These are phyloP conservation scores for Fistularia tabacaria DNA, from an alignment of 2,797 vertebrate species.

Conservation along the genomic window DNA sequence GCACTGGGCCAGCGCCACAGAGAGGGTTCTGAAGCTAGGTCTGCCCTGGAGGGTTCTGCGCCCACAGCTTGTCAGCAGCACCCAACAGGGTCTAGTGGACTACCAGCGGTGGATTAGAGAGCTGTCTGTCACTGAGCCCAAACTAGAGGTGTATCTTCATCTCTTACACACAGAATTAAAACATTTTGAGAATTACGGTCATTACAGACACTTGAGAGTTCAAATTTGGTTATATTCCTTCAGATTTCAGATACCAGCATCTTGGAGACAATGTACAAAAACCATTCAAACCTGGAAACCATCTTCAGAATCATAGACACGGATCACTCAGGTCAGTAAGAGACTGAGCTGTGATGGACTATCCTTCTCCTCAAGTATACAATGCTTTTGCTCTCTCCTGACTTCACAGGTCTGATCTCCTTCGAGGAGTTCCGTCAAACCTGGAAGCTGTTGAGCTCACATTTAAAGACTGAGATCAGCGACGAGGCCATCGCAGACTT, in stretches of 20 bases:
- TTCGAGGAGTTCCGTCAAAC: conserved; percentile 90
- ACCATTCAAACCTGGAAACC: conserved; percentile 90
- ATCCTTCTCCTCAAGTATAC: background rate
- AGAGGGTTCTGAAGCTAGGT: conserved; percentile 80
- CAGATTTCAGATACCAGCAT: conserved; percentile 80
- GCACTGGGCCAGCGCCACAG: conserved; percentile 83
- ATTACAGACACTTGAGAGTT: background rate
- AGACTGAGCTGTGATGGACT: background rate
- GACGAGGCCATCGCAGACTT: conserved; percentile 82
- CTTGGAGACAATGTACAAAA: conserved; percentile 89
- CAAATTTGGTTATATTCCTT: background rate
- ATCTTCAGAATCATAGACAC: conserved; percentile 93
- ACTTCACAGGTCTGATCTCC: conserved; percentile 82
- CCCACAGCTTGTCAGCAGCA: conserved; percentile 78
- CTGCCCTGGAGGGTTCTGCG: conserved; percentile 89
- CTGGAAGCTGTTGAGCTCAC: conserved; percentile 89
- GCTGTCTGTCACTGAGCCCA: conserved; percentile 79
- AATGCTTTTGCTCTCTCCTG: background rate
- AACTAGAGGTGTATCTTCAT: conserved; percentile 57
- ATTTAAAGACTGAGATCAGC: conserved; percentile 81
- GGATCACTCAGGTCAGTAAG: conserved; percentile 86
- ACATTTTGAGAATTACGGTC: background rate
- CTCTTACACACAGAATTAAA: background rate
- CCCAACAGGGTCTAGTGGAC: conserved; percentile 65
- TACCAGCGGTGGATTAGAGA: conserved; percentile 85